These are phyloP conservation scores for Azemiops feae DNA, from an alignment of 2,113 vertebrate species.

Conservation along the genomic window DNA sequence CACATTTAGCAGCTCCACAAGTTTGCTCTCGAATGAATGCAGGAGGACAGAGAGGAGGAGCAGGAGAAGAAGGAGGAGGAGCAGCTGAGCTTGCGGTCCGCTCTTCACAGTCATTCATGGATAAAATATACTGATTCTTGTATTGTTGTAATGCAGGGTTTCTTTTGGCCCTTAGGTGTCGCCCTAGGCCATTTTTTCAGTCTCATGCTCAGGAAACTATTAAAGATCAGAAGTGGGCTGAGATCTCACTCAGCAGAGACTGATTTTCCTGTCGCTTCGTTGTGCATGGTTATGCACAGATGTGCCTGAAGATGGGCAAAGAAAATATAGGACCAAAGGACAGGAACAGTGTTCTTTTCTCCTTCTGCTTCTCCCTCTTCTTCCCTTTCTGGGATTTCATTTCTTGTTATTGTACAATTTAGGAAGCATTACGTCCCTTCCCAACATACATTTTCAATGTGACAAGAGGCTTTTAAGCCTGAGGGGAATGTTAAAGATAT, in stretches of 20 bases:
- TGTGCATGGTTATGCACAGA: not conserved
- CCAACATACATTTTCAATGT: not conserved
- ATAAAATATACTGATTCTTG: not conserved
- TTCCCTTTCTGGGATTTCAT: not conserved
- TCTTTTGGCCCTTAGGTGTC: constrained; percentile 23
- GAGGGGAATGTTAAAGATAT: not conserved
- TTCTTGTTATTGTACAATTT: not conserved
- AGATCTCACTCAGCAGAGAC: not conserved
- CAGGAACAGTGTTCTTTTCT: not conserved
- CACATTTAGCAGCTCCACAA: constrained; percentile 23
- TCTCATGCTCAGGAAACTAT: not conserved
- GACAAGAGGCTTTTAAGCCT: not conserved
- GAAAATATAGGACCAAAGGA: not conserved
- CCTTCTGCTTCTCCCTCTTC: not conserved
- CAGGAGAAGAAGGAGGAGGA: not conserved
- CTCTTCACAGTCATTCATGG: constrained; percentile 31
- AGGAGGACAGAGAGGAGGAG: constrained; percentile 1
- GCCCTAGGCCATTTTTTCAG: not conserved
- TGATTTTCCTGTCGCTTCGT: not conserved
- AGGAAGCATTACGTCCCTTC: not conserved
- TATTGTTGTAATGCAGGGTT: not conserved
- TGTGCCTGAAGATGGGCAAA: not conserved
- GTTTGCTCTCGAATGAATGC: constrained; percentile 28
- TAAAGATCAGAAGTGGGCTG: not conserved
- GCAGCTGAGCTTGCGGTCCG: not conserved